These are phyloP conservation scores for Puma concolor DNA, from an alignment of 2,113 vertebrate genomes.

Conservation along the genomic window DNA sequence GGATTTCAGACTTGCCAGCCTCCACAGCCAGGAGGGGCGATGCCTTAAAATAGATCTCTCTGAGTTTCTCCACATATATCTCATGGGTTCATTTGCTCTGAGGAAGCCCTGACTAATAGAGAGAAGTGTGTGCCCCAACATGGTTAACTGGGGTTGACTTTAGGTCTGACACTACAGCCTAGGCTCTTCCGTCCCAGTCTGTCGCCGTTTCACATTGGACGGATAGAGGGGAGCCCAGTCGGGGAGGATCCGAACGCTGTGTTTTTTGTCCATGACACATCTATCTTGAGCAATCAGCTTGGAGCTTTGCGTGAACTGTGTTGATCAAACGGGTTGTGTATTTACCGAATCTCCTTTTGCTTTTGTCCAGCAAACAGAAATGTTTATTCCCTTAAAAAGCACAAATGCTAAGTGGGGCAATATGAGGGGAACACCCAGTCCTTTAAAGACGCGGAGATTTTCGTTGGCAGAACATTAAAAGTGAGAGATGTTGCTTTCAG, in stretches of 20 bases:
- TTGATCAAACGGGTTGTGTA: conserved; percentile 52
- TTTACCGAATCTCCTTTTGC: conserved; percentile 59
- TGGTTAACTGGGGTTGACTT: not conserved
- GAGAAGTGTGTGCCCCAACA: not conserved
- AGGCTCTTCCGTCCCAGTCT: not conserved
- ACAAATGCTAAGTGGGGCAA: conserved; percentile 25
- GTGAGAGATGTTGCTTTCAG: conserved; percentile 36
- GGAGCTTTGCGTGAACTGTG: not conserved
- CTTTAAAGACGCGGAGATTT: conserved; percentile 54
- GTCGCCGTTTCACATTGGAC: not conserved
- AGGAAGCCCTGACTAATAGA: not conserved
- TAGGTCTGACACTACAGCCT: not conserved
- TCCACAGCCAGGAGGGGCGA: not conserved
- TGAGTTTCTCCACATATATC: not conserved
- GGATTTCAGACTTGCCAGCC: not conserved
- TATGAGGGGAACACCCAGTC: not conserved
- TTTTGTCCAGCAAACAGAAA: conserved; percentile 66
- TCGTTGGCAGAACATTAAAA: conserved; percentile 49
- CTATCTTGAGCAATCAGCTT: not conserved
- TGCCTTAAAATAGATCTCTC: not conserved
- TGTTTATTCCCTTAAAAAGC: conserved; percentile 60
- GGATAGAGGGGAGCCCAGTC: not conserved
- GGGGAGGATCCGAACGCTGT: not conserved
- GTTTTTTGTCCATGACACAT: not conserved
- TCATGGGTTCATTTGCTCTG: not conserved